Evolutionary conservation across 2,888 invertebrate species (phyloP), one percentile per base, ranked within the genome.

Genomic region (Nematopogon swammerdamellus): DNA sequence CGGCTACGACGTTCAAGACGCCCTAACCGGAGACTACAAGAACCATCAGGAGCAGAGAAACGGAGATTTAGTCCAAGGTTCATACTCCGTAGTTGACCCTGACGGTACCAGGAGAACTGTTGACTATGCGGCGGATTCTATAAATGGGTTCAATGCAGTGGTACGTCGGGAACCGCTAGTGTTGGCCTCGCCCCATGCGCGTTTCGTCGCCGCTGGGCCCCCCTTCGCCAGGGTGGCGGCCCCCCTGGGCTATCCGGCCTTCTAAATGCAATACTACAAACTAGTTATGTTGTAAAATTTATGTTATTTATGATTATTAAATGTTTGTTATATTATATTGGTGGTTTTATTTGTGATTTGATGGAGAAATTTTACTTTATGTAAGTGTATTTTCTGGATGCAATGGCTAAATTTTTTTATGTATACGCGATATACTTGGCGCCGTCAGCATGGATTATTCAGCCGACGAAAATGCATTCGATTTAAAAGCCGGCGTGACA

Each of bases 141-240:
- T 82, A 42, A 81, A 82, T 56, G 83, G 83, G 11, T 83, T 83
- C 60, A 82, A 82, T 60, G 83, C 83, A 47, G 77, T 82, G 1
- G 83, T 83, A 0, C 76, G 77, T 52, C 75, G 80, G 16, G 82
- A 81, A 60, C 82, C 83, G 1, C 57, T 82, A 8, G 63, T 65
- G 2, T 56, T 62, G 42, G 57, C 63, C 30, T 66, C 63, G 3
- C 63, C 63, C 3, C 63, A 65, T 5, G 63, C 65, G 4, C 57
- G 60, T 19, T 59, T 72, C 1, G 60, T 62, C 1, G 66, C 63
- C 46, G 63, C 65, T 18, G 59, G 62, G 1, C 67, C 67, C 1
- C 62, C 65, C 1, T 63, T 64, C 0, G 53, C 63, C 1, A 55
- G 60, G 0, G 67, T 65, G 17, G 64, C 65, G 0, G 64, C 66